A percentile compares a stretch with the other conserved stretches of the same genome.
Conservation (phyloP, 1,140 invertebrate species). For the Apis laboriosa region DNA sequence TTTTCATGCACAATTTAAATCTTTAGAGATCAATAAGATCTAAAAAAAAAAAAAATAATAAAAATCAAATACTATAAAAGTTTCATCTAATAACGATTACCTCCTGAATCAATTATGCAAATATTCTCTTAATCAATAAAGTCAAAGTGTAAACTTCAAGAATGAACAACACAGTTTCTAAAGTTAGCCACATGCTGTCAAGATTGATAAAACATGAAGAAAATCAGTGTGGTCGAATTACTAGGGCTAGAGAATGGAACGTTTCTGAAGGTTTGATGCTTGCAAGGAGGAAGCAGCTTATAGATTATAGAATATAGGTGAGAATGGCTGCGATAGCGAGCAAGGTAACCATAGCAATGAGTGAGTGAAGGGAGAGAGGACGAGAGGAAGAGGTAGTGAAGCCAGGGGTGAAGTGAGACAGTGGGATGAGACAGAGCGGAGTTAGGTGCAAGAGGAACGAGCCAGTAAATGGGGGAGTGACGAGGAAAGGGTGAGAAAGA, state of each 20-base stretch:
- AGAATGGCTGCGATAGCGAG: constrained; percentile 57
- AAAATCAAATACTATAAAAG: neutral
- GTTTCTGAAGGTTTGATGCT: neutral
- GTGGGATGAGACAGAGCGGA: constrained; percentile 37
- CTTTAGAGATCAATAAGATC: neutral
- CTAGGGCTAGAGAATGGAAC: too few relatives aligned
- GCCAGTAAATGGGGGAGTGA: constrained; percentile 30
- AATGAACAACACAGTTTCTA: neutral
- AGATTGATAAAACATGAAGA: neutral
- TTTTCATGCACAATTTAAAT: neutral
- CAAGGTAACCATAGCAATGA: constrained; percentile 79
- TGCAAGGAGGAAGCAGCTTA: constrained; percentile 7
- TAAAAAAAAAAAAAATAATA: neutral
- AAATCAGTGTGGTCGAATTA: constrained; percentile 29
- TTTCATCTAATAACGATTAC: neutral
- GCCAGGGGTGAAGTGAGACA: constrained; percentile 30
- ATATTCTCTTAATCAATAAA: neutral
- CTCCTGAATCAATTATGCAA: neutral
- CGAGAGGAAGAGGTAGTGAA: constrained; percentile 19
- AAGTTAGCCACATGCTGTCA: neutral
- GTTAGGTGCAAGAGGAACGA: constrained; percentile 17
- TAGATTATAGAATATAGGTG: constrained; percentile 51
- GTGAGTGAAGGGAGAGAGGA: constrained; percentile 59
- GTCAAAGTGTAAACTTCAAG: neutral
- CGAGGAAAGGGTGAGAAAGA: constrained; percentile 34